Percentiles rank a stretch among this genome's conserved stretches.
These are phyloP conservation scores for Stegophylla sp. DNA, from an alignment of 2,888 invertebrate species.

Conservation along the genomic window DNA sequence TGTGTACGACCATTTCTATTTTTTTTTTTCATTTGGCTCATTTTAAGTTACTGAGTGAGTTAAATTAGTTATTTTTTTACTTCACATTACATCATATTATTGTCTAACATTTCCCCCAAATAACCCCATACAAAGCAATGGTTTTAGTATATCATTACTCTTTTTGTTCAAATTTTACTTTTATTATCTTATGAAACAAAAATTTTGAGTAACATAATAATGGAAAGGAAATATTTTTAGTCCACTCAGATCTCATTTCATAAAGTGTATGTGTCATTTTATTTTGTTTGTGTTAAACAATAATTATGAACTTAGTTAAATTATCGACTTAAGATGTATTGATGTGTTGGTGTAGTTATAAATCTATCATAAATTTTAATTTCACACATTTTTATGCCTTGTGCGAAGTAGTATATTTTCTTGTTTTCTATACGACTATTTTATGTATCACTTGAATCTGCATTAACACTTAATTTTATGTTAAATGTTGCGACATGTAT, in stretches of 20 bases:
- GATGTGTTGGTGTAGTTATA: too few species aligned
- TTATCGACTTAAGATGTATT: too few species aligned
- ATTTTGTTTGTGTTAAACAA: too few species aligned
- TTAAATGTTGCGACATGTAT: background rate
- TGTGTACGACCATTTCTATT: background rate
- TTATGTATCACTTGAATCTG: background rate
- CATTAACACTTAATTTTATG: conserved; percentile 9
- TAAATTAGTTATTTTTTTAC: too few species aligned
- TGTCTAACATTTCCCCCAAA: background rate
- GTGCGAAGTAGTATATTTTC: background rate
- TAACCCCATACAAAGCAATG: background rate
- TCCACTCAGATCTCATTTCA: too few species aligned
- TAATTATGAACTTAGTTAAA: too few species aligned
- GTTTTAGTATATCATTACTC: background rate
- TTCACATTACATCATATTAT: too few species aligned
- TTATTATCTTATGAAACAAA: background rate
- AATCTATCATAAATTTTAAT: background rate
- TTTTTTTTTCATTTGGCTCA: background rate
- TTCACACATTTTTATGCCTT: too few species aligned
- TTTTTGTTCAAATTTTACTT: background rate
- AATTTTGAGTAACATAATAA: background rate
- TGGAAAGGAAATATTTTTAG: too few species aligned
- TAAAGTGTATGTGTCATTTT: too few species aligned
- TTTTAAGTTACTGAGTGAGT: background rate
- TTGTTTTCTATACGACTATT: conserved; percentile 10